Evolutionary conservation across 2,797 vertebrate species (phyloP).

Genomic region (Cyclopterus lumpus): DNA sequence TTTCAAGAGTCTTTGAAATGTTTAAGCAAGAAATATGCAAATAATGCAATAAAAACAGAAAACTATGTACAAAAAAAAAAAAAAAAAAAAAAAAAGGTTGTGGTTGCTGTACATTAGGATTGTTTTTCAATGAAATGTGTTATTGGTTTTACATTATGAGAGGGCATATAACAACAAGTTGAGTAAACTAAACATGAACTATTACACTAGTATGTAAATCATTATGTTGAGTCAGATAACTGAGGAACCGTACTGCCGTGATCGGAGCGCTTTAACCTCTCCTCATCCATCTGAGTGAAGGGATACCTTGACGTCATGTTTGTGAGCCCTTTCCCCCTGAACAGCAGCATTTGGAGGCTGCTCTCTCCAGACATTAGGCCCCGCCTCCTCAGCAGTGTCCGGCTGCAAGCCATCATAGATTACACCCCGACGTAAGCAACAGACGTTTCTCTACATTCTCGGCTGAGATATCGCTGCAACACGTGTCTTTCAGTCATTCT

Average conservation of each 20-base stretch:
- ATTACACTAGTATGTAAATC: neutral
- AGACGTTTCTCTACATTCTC: too few relatives aligned
- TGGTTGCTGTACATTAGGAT: neutral
- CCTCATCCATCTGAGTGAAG: too few relatives aligned
- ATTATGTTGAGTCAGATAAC: neutral
- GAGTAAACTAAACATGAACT: neutral
- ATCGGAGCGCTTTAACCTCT: too few relatives aligned
- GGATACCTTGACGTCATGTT: too few relatives aligned
- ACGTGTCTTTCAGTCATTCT: too few relatives aligned
- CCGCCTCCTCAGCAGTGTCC: too few relatives aligned
- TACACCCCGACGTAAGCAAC: too few relatives aligned
- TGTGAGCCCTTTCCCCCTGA: too few relatives aligned
- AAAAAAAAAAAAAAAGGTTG: neutral
- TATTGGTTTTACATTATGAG: neutral
- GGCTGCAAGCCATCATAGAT: too few relatives aligned
- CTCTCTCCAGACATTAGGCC: too few relatives aligned
- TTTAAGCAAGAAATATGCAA: neutral
- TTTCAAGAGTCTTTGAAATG: slow-evolving; percentile 1
- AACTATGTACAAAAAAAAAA: neutral
- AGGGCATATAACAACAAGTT: neutral
- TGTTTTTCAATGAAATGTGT: neutral
- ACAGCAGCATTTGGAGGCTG: too few relatives aligned
- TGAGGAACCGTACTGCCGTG: neutral
- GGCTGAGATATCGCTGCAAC: too few relatives aligned
- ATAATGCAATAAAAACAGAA: neutral